phyloP scores from a whole-genome alignment of 2,888 invertebrate genomes.

The Dryobotodes eremita region DNA sequence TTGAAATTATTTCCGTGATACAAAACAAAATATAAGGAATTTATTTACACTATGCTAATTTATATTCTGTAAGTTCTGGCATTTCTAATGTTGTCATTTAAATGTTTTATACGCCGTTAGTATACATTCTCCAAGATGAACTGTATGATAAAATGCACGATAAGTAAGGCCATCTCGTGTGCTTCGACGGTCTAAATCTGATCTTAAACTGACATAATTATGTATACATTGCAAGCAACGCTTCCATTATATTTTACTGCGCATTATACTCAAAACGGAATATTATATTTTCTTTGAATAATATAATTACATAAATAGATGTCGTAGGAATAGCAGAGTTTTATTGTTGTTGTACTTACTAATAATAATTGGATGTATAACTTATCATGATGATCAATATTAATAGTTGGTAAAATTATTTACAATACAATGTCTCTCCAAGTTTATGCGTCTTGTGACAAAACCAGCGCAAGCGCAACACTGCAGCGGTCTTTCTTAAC shows the following conservation, averaged over 20 bases:
- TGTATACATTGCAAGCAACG: not conserved
- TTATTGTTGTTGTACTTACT: constrained; percentile 44
- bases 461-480: not conserved
- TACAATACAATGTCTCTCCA: constrained; percentile 1
- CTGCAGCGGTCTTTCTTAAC: not conserved
- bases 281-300: constrained; percentile 26
- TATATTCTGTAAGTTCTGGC: constrained; percentile 5
- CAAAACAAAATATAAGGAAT: constrained; percentile 20
- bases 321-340: constrained; percentile 54
- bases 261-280: constrained; percentile 5
- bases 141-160: not conserved
- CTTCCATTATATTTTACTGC: constrained; percentile 6
- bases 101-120: not conserved
- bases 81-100: constrained; percentile 14
- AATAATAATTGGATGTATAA: constrained; percentile 45
- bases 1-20: constrained; percentile 27
- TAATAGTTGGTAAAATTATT: constrained; percentile 37
- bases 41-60: constrained; percentile 31
- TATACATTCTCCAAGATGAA: not conserved
- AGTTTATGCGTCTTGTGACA: not conserved
- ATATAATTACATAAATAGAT: constrained; percentile 32
- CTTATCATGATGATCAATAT: constrained; percentile 43
- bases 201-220: not conserved
- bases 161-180: not conserved
- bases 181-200: constrained; percentile 11